Percentiles rank a stretch among this genome's conserved stretches.
Evolutionary conservation across 2,888 invertebrate species (phyloP).

Genomic region (Aphodius granarius): DNA sequence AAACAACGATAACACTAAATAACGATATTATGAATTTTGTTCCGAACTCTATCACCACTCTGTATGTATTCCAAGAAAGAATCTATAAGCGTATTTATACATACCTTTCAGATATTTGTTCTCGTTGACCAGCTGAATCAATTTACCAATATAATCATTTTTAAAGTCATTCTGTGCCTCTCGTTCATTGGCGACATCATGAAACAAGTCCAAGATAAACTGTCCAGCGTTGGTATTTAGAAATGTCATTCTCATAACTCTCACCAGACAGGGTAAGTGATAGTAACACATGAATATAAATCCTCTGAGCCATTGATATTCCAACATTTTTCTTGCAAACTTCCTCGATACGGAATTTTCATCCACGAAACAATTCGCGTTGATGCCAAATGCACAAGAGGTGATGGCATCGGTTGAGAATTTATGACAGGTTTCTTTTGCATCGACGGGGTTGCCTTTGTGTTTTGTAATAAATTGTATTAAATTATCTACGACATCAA

Average conservation of each 20-base stretch:
- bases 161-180: background rate
- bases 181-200: background rate
- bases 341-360: slow-evolving; percentile 44
- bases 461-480: background rate
- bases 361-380: slow-evolving; percentile 44
- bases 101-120: slow-evolving; percentile 2
- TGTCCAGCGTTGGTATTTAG: slow-evolving; percentile 15
- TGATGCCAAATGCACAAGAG: slow-evolving; percentile 50
- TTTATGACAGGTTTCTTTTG: slow-evolving; percentile 40
- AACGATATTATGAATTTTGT: too few species aligned
- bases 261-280: slow-evolving; percentile 28
- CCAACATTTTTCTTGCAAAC: slow-evolving; percentile 42
- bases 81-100: too few species aligned
- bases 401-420: slow-evolving; percentile 52
- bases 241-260: slow-evolving; percentile 18
- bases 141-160: background rate
- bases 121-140: background rate
- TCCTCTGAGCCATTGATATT: slow-evolving; percentile 35
- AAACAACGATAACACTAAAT: too few species aligned
- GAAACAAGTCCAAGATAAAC: slow-evolving; percentile 14
- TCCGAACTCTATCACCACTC: too few species aligned
- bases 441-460: slow-evolving; percentile 23
- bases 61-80: too few species aligned
- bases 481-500: slow-evolving; percentile 43
- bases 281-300: slow-evolving; percentile 29